These are phyloP conservation scores for Rotaria magnacalcarata DNA, from an alignment of 2,888 invertebrate species.

Conservation along the genomic window DNA sequence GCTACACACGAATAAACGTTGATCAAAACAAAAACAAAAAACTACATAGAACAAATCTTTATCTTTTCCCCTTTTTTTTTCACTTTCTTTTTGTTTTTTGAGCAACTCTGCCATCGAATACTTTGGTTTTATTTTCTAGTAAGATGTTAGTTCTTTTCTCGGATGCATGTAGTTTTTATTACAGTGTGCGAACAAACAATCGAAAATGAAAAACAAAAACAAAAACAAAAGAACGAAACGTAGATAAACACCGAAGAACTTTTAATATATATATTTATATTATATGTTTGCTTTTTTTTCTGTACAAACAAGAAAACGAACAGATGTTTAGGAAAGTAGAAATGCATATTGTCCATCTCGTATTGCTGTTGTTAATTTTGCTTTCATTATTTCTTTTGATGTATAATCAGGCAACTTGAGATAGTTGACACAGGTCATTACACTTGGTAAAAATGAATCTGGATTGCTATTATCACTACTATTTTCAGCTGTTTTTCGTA, in stretches of 20 bases:
- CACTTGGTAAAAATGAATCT: slow-evolving; percentile 94
- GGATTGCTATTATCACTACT: slow-evolving; percentile 70
- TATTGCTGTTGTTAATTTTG: slow-evolving; percentile 45
- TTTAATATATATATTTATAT: background rate
- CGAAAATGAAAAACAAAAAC: too few relatives aligned
- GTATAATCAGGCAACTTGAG: slow-evolving; percentile 98
- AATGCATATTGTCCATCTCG: slow-evolving; percentile 45
- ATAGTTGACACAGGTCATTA: slow-evolving; percentile 99
- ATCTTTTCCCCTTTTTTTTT: too few relatives aligned
- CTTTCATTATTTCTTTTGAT: slow-evolving; percentile 41
- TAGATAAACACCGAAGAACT: background rate
- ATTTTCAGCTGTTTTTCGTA: slow-evolving; percentile 85
- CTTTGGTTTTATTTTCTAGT: too few relatives aligned
- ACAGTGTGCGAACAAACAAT: too few relatives aligned
- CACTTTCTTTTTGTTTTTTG: too few relatives aligned
- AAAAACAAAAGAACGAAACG: background rate
- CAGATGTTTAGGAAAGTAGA: slow-evolving; percentile 39
- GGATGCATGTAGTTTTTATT: too few relatives aligned
- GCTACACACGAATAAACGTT: too few relatives aligned
- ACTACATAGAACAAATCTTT: too few relatives aligned
- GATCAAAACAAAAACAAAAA: too few relatives aligned
- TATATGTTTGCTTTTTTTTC: background rate
- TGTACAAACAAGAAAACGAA: background rate
- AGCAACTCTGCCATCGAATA: too few relatives aligned
- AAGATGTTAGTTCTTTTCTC: too few relatives aligned